Percentiles rank a stretch among this genome's conserved stretches.
phyloP scores from a whole-genome alignment of 2,113 vertebrate species.

The Cavia porcellus region DNA sequence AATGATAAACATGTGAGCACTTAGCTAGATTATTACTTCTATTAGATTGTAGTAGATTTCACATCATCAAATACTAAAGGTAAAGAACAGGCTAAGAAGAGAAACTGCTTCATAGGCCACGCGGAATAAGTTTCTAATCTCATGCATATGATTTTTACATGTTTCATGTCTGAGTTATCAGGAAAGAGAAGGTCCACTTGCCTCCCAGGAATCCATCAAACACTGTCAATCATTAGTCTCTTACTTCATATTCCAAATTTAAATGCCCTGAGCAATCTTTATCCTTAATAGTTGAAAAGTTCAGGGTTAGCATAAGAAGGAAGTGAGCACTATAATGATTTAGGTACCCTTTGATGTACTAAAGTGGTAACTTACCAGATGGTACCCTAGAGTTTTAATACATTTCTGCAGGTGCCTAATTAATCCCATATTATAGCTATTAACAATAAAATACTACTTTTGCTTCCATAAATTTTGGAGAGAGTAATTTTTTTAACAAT shows the following conservation, averaged over 20 bases:
- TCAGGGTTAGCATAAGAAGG: conserved; percentile 47
- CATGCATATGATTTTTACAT: neutral
- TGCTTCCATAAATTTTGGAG: conserved; percentile 48
- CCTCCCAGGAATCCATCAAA: neutral
- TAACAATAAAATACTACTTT: neutral
- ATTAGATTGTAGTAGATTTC: neutral
- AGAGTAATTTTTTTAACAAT: conserved; percentile 39
- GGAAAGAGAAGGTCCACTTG: neutral
- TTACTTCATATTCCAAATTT: neutral
- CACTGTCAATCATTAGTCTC: neutral
- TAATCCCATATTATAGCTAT: conserved; percentile 55
- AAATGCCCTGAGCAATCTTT: conserved; percentile 53
- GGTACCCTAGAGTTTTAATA: conserved; percentile 44
- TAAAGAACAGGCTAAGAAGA: neutral
- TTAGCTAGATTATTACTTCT: neutral
- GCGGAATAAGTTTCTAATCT: neutral
- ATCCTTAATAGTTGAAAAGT: conserved; percentile 65
- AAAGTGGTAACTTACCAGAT: conserved; percentile 53
- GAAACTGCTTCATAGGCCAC: neutral
- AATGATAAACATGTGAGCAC: neutral
- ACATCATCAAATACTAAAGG: neutral
- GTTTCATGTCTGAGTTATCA: neutral
- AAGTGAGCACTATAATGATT: conserved; percentile 55
- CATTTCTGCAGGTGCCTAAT: conserved; percentile 28
- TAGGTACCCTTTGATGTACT: conserved; percentile 59